Conservation (phyloP, 2,113 vertebrate species). For the Ophiodon elongatus region DNA sequence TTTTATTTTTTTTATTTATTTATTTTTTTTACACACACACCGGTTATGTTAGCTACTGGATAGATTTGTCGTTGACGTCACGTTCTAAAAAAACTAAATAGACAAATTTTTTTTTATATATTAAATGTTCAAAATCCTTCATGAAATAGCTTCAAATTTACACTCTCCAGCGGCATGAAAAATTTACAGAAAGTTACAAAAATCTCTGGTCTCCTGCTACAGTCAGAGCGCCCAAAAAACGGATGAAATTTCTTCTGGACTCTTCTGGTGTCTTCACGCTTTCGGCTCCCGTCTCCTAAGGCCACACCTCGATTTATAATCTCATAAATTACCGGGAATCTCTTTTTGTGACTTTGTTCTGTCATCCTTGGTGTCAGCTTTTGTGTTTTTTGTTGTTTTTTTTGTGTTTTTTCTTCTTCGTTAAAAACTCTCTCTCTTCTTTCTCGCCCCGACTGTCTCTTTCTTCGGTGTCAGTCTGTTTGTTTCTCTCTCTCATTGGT, state of each 20-base stretch:
- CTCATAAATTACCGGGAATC: slow-evolving; percentile 47
- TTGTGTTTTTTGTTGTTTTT: neutral
- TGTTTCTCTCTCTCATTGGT: slow-evolving; percentile 81
- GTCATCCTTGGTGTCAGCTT: slow-evolving; percentile 64
- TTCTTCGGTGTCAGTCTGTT: neutral
- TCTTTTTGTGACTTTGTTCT: slow-evolving; percentile 66
- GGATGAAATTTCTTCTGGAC: slow-evolving; percentile 40
- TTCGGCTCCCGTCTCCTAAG: slow-evolving; percentile 32
- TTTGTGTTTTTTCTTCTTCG: neutral
- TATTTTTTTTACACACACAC: slow-evolving; percentile 69
- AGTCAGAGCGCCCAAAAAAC: slow-evolving; percentile 35
- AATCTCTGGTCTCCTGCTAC: slow-evolving; percentile 65
- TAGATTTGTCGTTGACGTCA: slow-evolving; percentile 76
- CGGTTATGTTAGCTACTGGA: slow-evolving; percentile 78
- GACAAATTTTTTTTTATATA: slow-evolving; percentile 84
- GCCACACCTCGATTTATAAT: slow-evolving; percentile 62
- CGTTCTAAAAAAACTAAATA: slow-evolving; percentile 83
- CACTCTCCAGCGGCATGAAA: slow-evolving; percentile 80
- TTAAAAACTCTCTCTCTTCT: neutral
- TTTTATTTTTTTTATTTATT: slow-evolving; percentile 13
- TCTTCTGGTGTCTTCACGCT: slow-evolving; percentile 34
- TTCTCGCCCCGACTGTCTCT: neutral
- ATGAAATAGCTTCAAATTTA: slow-evolving; percentile 83
- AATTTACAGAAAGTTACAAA: slow-evolving; percentile 83
- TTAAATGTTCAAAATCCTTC: slow-evolving; percentile 87